Evolutionary conservation across 2,113 vertebrate genomes (phyloP).

Genomic region (Tinamus guttatus): DNA sequence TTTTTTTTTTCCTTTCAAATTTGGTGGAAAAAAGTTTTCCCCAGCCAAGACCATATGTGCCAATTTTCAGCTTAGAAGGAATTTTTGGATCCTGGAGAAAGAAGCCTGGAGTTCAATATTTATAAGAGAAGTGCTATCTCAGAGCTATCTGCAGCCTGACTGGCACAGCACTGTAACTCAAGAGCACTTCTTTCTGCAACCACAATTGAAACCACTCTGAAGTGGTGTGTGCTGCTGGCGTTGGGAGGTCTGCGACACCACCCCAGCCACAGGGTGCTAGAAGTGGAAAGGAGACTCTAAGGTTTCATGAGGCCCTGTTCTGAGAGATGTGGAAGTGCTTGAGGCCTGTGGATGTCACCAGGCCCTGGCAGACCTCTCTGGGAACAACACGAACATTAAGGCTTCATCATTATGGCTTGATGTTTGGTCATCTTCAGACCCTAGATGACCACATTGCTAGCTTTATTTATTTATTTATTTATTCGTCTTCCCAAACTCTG

Average conservation of each 20-base stretch:
- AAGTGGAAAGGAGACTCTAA: not conserved
- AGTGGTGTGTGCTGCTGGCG: not conserved
- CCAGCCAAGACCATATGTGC: not conserved
- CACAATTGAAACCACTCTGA: constrained; percentile 32
- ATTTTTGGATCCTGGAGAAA: constrained; percentile 23
- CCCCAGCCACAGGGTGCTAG: not conserved
- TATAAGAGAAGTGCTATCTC: not conserved
- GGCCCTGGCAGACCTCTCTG: rapidly evolving
- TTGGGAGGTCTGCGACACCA: not conserved
- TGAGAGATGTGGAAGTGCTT: not conserved
- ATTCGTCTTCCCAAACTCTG: too few species aligned
- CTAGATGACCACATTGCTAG: not conserved
- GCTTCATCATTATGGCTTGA: too few species aligned
- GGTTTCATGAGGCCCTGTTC: not conserved
- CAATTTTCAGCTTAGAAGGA: constrained; percentile 2
- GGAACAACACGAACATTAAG: rapidly evolving
- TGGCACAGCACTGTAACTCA: not conserved
- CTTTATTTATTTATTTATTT: not conserved
- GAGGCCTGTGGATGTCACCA: not conserved
- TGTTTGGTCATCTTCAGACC: not conserved
- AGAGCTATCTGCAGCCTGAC: not conserved
- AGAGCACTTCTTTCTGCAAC: not conserved
- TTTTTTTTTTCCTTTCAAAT: not conserved
- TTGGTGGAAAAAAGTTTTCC: not conserved
- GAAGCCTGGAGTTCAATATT: constrained; percentile 13